A percentile compares a stretch with the other conserved stretches of the same genome.
Conservation (phyloP, 2,888 invertebrate species). For the Trisateles emortualis region DNA sequence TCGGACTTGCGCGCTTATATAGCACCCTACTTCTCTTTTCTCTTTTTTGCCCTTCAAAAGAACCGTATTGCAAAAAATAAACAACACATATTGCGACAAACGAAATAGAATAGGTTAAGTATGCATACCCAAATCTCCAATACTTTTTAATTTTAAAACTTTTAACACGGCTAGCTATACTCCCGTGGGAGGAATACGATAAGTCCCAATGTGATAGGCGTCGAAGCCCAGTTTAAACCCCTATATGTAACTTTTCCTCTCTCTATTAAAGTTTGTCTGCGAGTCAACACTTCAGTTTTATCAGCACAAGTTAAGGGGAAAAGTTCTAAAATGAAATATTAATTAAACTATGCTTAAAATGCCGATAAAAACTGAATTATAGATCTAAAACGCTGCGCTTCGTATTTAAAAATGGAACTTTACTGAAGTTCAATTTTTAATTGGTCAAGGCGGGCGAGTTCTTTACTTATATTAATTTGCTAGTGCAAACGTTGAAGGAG, state of each 20-base stretch:
- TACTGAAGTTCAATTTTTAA: slow-evolving; percentile 55
- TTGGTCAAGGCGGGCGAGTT: slow-evolving; percentile 44
- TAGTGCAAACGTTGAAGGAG: slow-evolving; percentile 47
- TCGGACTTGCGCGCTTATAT: too few relatives aligned
- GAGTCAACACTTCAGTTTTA: slow-evolving; percentile 14
- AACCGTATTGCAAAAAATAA: too few relatives aligned
- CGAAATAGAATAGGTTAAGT: too few relatives aligned
- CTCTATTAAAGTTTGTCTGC: neutral
- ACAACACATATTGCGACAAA: too few relatives aligned
- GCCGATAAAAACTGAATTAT: slow-evolving; percentile 34
- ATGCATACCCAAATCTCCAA: neutral
- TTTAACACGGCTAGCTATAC: neutral
- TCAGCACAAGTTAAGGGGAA: slow-evolving; percentile 11
- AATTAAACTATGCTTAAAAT: slow-evolving; percentile 31
- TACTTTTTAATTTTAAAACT: slow-evolving; percentile 6
- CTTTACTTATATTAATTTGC: slow-evolving; percentile 54
- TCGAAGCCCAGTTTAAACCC: neutral
- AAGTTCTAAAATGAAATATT: slow-evolving; percentile 23
- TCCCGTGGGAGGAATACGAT: neutral
- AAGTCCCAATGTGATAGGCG: neutral
- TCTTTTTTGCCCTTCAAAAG: too few relatives aligned
- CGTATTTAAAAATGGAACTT: slow-evolving; percentile 43
- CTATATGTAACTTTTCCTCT: neutral
- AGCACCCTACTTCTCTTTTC: too few relatives aligned
- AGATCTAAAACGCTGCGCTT: slow-evolving; percentile 32